A percentile compares a stretch with the other conserved stretches of the same genome.
Evolutionary conservation across 1,140 invertebrate genomes (phyloP).

Genomic region (Leptinotarsa texana): DNA sequence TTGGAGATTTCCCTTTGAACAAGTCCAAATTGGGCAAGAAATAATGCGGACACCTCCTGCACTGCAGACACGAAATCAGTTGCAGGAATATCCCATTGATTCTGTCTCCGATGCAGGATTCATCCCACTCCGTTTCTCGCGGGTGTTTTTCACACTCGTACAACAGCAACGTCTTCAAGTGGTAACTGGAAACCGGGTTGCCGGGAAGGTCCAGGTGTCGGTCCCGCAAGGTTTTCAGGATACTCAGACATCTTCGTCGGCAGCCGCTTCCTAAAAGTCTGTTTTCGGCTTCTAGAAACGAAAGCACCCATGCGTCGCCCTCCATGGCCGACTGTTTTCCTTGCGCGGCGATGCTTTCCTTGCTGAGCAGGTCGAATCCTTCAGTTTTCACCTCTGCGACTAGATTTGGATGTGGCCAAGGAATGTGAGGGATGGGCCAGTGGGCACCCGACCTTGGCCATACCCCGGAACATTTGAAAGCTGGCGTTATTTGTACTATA

Average conservation of each 20-base stretch:
- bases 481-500: constrained; percentile 91
- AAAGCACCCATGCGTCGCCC: constrained; percentile 93
- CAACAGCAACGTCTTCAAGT: constrained; percentile 86
- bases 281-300: constrained; percentile 87
- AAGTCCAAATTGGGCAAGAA: constrained; percentile 87
- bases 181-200: constrained; percentile 84
- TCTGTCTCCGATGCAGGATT: constrained; percentile 83
- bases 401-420: constrained; percentile 88
- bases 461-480: constrained; percentile 90
- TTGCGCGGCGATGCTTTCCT: constrained; percentile 77
- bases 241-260: constrained; percentile 78
- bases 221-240: constrained; percentile 87
- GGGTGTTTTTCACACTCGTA: constrained; percentile 97
- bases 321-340: constrained; percentile 92
- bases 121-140: constrained; percentile 89
- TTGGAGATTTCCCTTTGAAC: constrained; percentile 86
- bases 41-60: constrained; percentile 89
- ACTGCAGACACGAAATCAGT: constrained; percentile 92
- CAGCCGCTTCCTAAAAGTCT: constrained; percentile 78
- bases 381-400: constrained; percentile 92
- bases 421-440: constrained; percentile 87
- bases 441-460: constrained; percentile 93
- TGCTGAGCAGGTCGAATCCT: constrained; percentile 89
- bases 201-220: constrained; percentile 86
- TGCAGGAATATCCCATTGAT: constrained; percentile 96